A percentile compares a stretch with the other conserved stretches of the same genome.
phyloP scores from a whole-genome alignment of 2,113 vertebrate genomes.

The Corythoichthys haematopterus region DNA sequence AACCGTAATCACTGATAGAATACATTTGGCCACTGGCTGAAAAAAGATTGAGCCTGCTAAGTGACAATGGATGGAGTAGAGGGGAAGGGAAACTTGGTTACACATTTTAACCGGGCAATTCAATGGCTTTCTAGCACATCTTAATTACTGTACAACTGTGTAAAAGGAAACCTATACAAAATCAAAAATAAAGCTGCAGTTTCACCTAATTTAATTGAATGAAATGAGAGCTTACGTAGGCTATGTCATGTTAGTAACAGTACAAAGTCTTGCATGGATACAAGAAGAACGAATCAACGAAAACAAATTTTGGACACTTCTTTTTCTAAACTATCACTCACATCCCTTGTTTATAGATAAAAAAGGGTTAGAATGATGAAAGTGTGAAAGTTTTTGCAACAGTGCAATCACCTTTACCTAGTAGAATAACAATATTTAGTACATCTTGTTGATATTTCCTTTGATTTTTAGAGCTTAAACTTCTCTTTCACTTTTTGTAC shows the following conservation, averaged over 20 bases:
- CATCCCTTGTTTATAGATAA: too few species aligned
- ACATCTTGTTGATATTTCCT: too few species aligned
- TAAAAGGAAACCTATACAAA: slow-evolving; percentile 55
- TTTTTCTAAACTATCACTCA: slow-evolving; percentile 1
- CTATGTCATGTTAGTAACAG: slow-evolving; percentile 17
- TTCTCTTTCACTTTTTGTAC: too few species aligned
- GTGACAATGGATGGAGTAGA: slow-evolving; percentile 55
- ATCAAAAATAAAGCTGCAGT: slow-evolving; percentile 48
- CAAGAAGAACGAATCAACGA: neutral
- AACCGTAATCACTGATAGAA: slow-evolving; percentile 66
- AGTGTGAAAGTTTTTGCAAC: neutral
- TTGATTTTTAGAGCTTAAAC: too few species aligned
- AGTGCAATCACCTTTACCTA: neutral
- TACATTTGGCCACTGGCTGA: slow-evolving; percentile 52
- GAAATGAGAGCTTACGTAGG: slow-evolving; percentile 28
- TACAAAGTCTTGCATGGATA: neutral
- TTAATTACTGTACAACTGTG: slow-evolving; percentile 35
- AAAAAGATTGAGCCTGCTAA: slow-evolving; percentile 42
- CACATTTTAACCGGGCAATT: slow-evolving; percentile 31
- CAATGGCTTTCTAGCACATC: slow-evolving; percentile 42
- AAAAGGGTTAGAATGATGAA: too few species aligned
- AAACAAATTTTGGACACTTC: slow-evolving; percentile 2
- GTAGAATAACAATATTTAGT: too few species aligned
- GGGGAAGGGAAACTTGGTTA: slow-evolving; percentile 59
- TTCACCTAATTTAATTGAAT: slow-evolving; percentile 51